Evolutionary conservation across 2,113 vertebrate species (phyloP), one percentile per base, ranked within the genome.

Genomic region (Oxyura jamaicensis): DNA sequence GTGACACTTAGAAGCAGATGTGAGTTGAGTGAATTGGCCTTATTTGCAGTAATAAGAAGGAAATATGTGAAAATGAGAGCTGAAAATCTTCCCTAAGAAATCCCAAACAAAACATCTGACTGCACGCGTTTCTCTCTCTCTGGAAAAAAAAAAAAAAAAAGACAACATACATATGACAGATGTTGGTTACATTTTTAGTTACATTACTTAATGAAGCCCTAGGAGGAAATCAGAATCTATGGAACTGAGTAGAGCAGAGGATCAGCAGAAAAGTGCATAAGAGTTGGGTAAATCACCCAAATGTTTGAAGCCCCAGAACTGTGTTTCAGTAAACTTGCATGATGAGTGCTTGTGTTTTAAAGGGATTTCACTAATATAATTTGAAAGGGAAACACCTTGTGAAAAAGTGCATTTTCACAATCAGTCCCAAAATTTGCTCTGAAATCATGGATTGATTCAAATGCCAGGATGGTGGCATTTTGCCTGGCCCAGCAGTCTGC

Each of bases 1-100:
- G 85, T 93, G 90, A 93, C 91, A 88, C 83, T 92, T 94, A n/a
- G 80, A 92, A 96, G 86, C 93, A 94, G 95, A 96, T 93, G 93
- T 93, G 80, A 65, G 53, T 60, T 56, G 58, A 94, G 60, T 66
- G 71, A 84, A 89, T 86, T 79, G 18, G 48, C 36, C 71, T 86
- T 86, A 79, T 93, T 96, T 94, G 74, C 53, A 85, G 67, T 62
- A 92, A 89, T 69, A 85, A 5, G 63, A 89, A 83, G 71, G 55
- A 95, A 96, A 93, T 65, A 52, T 73, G 53, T 92, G 67, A 96
- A 95, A 96, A 93, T 36, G 25, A 94, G 65, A 87, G 77, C 36
- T 84, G 73, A 84, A 94, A 92, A 29, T 82, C 95, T 91, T 93
- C 28, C 58, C 21, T 85, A 87, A 66, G 82, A 56, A 90, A 85